Evolutionary conservation across 2,888 invertebrate genomes (phyloP).

Genomic region (Mythimna albipuncta): DNA sequence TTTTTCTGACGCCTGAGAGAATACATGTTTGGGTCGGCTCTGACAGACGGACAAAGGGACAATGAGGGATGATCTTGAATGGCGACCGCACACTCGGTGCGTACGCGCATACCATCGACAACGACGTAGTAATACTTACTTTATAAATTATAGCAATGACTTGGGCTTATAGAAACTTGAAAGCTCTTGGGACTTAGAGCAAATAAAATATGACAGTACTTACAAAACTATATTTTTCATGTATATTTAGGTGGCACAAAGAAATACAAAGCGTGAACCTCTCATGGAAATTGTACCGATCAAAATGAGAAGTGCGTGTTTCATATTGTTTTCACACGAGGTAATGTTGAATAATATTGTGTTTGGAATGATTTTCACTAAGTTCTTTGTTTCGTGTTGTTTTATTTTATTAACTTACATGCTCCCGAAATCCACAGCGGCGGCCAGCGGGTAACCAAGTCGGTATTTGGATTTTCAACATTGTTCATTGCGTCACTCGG

Average conservation of each 20-base stretch:
- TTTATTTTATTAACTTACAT: too few relatives aligned
- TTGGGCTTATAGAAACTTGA: conserved; percentile 44
- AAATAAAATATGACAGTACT: conserved; percentile 54
- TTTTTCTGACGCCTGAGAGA: conserved; percentile 86
- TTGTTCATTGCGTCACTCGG: too few relatives aligned
- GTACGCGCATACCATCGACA: conserved; percentile 68
- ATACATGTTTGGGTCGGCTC: conserved; percentile 87
- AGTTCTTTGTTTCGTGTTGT: not conserved
- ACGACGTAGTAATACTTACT: conserved; percentile 57
- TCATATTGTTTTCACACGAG: not conserved
- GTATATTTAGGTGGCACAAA: conserved; percentile 30
- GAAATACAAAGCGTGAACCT: conserved; percentile 12
- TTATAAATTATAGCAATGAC: conserved; percentile 72
- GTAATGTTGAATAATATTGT: not conserved
- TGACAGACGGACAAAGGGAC: conserved; percentile 86
- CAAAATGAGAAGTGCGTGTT: not conserved
- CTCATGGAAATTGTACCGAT: not conserved
- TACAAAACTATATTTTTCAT: conserved; percentile 35
- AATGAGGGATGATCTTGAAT: conserved; percentile 86
- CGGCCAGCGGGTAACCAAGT: not conserved
- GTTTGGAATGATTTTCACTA: not conserved
- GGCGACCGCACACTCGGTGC: conserved; percentile 88
- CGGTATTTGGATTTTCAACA: not conserved
- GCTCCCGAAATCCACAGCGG: too few relatives aligned
- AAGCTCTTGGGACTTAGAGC: conserved; percentile 57